phyloP scores from a whole-genome alignment of 2,797 vertebrate species.

The Otolemur crassicaudatus region DNA sequence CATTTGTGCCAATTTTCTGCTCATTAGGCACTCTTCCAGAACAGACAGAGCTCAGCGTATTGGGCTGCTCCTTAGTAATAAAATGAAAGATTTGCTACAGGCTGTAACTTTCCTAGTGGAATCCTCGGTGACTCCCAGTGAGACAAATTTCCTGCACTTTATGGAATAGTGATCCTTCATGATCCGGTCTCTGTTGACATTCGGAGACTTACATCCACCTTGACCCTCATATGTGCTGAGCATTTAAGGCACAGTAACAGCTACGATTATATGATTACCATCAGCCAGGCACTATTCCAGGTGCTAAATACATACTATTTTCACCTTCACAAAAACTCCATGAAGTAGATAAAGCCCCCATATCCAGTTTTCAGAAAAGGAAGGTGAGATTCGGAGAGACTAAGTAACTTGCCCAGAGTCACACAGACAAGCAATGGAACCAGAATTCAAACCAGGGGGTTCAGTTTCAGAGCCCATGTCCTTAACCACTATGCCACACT shows the following conservation, averaged over 20 bases:
- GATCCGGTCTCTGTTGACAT: slow-evolving; percentile 14
- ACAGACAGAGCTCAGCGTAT: background rate
- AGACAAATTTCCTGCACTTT: background rate
- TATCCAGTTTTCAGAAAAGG: slow-evolving; percentile 25
- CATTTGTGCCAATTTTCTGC: slow-evolving; percentile 41
- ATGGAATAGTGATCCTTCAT: background rate
- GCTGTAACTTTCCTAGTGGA: slow-evolving; percentile 41
- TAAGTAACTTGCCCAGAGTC: background rate
- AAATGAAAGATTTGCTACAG: slow-evolving; percentile 66
- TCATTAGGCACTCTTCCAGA: slow-evolving; percentile 73
- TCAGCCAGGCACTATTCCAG: background rate
- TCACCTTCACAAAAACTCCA: background rate
- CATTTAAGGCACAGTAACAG: background rate
- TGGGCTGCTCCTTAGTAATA: slow-evolving; percentile 47
- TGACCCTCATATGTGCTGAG: background rate
- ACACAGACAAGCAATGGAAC: background rate
- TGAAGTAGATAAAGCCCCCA: background rate
- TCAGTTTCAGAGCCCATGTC: background rate
- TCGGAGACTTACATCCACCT: background rate
- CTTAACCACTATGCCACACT: background rate
- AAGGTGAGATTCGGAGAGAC: background rate
- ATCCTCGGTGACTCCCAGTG: background rate
- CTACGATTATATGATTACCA: background rate
- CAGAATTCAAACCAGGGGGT: background rate
- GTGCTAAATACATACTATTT: background rate